Percentiles rank a stretch among this genome's conserved stretches.
Conservation (phyloP, 1,140 invertebrate species). For the Atta texana region DNA sequence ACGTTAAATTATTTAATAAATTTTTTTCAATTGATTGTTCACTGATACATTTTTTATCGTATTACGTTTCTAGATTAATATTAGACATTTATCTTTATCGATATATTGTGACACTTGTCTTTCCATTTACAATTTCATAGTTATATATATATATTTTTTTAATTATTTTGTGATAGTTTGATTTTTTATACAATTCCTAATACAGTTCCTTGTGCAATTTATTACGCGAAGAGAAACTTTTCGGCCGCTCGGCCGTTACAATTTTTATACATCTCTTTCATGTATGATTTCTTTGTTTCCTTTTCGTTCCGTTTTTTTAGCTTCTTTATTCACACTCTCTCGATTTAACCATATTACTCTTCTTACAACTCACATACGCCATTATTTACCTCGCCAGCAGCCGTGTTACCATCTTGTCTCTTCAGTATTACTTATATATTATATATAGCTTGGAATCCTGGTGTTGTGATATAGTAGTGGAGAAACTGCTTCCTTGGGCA, state of each 20-base stretch:
- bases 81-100: conserved; percentile 10
- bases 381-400: conserved; percentile 72
- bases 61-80: conserved; percentile 58
- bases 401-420: conserved; percentile 74
- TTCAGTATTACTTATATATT: conserved; percentile 78
- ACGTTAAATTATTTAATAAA: background rate
- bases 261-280: conserved; percentile 56
- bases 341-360: conserved; percentile 71
- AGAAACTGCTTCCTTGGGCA: conserved; percentile 83
- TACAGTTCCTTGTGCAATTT: conserved; percentile 9
- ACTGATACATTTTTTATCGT: background rate
- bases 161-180: background rate
- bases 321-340: conserved; percentile 73
- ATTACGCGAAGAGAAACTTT: conserved; percentile 34
- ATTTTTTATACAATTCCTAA: background rate
- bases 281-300: conserved; percentile 66
- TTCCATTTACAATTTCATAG: background rate
- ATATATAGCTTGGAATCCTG: conserved; percentile 84
- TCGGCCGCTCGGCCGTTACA: conserved; percentile 74
- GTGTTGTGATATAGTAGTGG: conserved; percentile 85
- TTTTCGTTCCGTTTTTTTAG: conserved; percentile 66
- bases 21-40: conserved; percentile 2
- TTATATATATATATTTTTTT: conserved; percentile 42
- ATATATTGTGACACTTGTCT: background rate
- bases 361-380: conserved; percentile 74